These are phyloP conservation scores for Thunnus maccoyii DNA, from an alignment of 2,113 vertebrate genomes.

Conservation along the genomic window DNA sequence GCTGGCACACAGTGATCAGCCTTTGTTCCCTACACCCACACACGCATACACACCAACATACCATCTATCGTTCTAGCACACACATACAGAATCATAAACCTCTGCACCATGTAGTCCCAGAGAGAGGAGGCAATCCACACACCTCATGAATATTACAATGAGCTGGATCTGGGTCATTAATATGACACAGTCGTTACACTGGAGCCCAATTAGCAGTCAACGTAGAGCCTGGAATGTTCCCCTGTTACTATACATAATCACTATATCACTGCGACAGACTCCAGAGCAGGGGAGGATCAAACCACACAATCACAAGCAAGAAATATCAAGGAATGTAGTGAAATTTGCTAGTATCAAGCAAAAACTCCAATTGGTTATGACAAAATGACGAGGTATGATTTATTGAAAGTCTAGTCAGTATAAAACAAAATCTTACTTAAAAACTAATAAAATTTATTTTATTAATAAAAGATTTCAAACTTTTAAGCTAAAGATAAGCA, in stretches of 20 bases:
- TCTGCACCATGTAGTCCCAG: slow-evolving; percentile 47
- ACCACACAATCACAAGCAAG: slow-evolving; percentile 34
- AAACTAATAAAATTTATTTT: too few relatives aligned
- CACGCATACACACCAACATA: slow-evolving; percentile 20
- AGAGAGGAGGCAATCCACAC: slow-evolving; percentile 69
- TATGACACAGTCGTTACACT: slow-evolving; percentile 81
- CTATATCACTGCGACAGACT: slow-evolving; percentile 65
- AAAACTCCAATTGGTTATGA: not conserved
- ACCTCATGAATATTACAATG: slow-evolving; percentile 83
- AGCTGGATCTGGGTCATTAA: slow-evolving; percentile 85
- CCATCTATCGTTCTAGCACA: slow-evolving; percentile 17
- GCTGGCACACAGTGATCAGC: slow-evolving; percentile 45
- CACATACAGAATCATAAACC: slow-evolving; percentile 39
- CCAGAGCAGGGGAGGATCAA: slow-evolving; percentile 56
- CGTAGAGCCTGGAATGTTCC: slow-evolving; percentile 73
- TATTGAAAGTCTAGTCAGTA: too few relatives aligned
- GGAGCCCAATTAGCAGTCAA: slow-evolving; percentile 84
- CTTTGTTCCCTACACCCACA: slow-evolving; percentile 52
- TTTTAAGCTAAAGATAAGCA: too few relatives aligned
- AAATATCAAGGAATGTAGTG: slow-evolving; percentile 56
- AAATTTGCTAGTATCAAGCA: not conserved
- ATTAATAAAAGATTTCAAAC: too few relatives aligned
- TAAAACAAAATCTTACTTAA: too few relatives aligned
- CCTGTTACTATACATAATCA: slow-evolving; percentile 75
- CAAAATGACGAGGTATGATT: slow-evolving; percentile 3